phyloP scores from a whole-genome alignment of 2,113 vertebrate genomes.

The Peromyscus maniculatus region DNA sequence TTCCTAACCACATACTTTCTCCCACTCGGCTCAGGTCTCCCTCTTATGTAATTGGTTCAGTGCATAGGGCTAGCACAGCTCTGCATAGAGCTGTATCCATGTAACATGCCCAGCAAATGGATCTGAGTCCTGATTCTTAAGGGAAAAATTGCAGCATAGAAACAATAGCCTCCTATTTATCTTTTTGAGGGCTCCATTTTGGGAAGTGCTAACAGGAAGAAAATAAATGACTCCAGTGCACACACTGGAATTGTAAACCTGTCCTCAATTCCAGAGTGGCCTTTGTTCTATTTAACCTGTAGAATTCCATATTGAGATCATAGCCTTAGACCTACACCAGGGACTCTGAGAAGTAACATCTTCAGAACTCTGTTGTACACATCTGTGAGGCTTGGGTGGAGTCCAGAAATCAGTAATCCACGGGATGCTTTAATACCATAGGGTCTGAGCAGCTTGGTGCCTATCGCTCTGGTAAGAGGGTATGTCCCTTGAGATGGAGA shows the following conservation, averaged over 20 bases:
- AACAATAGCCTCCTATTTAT: conserved; percentile 59
- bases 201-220: conserved; percentile 66
- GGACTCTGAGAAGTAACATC: background rate
- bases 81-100: conserved; percentile 4
- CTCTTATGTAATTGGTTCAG: conserved; percentile 67
- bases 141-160: conserved; percentile 32
- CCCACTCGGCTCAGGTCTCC: background rate
- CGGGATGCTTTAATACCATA: background rate
- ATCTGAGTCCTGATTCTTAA: conserved; percentile 56
- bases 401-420: background rate
- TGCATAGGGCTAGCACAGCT: background rate
- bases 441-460: background rate
- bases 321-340: background rate
- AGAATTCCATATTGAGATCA: background rate
- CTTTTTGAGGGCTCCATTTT: conserved; percentile 71
- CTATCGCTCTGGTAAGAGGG: background rate
- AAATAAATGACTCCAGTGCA: conserved; percentile 62
- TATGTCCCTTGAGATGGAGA: background rate
- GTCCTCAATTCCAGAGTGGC: background rate
- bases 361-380: background rate
- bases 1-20: conserved; percentile 59
- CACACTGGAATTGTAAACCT: background rate
- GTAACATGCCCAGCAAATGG: conserved; percentile 54
- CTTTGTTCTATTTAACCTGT: background rate
- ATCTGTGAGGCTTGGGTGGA: background rate